Evolutionary conservation across 1,140 invertebrate species (phyloP), one percentile per base, ranked within the genome.

Genomic region (Ridgeia piscesae): DNA sequence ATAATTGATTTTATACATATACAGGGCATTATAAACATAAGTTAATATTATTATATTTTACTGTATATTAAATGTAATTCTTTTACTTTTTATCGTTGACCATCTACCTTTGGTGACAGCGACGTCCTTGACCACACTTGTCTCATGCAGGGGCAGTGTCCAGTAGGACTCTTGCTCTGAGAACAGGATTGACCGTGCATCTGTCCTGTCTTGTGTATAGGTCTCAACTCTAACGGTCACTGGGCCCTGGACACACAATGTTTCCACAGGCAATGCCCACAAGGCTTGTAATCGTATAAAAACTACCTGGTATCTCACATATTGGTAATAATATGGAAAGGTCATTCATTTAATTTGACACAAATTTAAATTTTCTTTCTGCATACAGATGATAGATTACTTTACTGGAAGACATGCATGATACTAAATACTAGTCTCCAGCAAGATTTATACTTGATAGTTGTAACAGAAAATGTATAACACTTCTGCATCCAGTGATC

Each of bases 111-210:
- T 96, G 21, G 95, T 95, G 27, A 97, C 96, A 33, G 96, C 94
- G 6, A 97, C 93, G 93, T 96, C 97, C 91, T 96, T 95, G 11
- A 97, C 95, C 33, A 96, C 94, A n/a, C 96, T 96, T 14, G 94
- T 95, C 34, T 97, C 97, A 91, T 95, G 94, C 34, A 97, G 93
- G 0, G 97, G 97, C 33, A 97, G 93, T 4, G 94, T 96, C 96
- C 97, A 97, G 93, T 96, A 96, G 91, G 95, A 96, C 93, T 97
- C 96, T 93, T 97, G 94, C 93, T 97, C 97, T n/a, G 96, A 96
- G 94, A 97, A 97, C 93, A 95, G 95, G 34, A 94, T 93, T 0
- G 96, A 96, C 93, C 97, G 95, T 1, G 96, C 95, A 92, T 97
- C 97, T 89, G 96, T 95, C 94, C 95, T 95, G 93, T 97, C 96